A percentile compares a stretch with the other conserved stretches of the same genome.
Conservation (phyloP, 2,888 invertebrate genomes). For the Noctua comes region DNA sequence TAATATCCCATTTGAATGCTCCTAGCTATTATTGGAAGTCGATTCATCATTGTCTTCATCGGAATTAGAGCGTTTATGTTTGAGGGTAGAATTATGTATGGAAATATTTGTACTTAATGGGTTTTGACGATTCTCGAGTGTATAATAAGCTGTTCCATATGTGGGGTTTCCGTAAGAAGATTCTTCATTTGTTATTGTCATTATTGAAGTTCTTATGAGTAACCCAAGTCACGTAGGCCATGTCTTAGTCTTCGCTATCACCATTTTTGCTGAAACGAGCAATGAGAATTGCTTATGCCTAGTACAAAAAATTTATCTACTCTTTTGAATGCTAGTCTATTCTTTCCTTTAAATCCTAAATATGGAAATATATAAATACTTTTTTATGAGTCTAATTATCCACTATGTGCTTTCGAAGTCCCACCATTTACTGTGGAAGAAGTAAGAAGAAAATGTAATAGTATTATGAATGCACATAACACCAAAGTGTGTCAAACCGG, state of each 20-base stretch:
- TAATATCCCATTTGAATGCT: conserved; percentile 52
- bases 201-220: neutral
- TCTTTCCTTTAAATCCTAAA: neutral
- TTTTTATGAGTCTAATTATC: neutral
- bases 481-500: too few species aligned
- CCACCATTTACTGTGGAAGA: neutral
- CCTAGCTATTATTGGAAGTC: conserved; percentile 43
- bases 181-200: conserved; percentile 38
- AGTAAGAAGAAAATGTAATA: too few species aligned
- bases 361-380: neutral
- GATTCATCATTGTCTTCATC: conserved; percentile 56
- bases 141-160: conserved; percentile 11
- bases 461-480: too few species aligned
- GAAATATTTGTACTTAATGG: conserved; percentile 37
- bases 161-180: conserved; percentile 7
- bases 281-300: neutral
- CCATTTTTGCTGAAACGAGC: neutral
- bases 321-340: neutral
- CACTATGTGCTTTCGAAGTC: neutral
- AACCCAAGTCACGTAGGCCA: neutral
- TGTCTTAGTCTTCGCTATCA: neutral
- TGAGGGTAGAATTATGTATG: conserved; percentile 36
- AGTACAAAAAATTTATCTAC: neutral
- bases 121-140: conserved; percentile 24
- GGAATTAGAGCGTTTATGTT: conserved; percentile 45